phyloP scores from a whole-genome alignment of 2,113 vertebrate species.

The Syngnathus typhle region DNA sequence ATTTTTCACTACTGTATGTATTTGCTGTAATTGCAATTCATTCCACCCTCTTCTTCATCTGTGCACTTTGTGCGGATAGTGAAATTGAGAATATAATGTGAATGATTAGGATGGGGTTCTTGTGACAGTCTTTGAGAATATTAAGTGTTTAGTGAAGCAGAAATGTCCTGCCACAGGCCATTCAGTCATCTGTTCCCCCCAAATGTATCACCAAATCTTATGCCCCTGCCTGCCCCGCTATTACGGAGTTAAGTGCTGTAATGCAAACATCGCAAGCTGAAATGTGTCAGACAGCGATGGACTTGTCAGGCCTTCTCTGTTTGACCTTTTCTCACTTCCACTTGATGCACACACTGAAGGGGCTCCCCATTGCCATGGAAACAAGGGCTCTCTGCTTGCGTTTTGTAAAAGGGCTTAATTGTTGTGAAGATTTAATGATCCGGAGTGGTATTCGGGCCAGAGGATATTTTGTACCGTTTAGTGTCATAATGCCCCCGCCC shows the following conservation, averaged over 20 bases:
- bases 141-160: conserved; percentile 62
- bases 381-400: conserved; percentile 65
- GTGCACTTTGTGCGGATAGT: not conserved
- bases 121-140: conserved; percentile 63
- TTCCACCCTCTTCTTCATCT: not conserved
- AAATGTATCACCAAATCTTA: conserved; percentile 7
- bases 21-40: too few species aligned
- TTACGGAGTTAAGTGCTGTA: conserved; percentile 70
- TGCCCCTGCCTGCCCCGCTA: conserved; percentile 59
- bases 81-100: not conserved
- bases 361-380: conserved; percentile 66
- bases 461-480: conserved; percentile 68
- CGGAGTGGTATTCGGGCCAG: conserved; percentile 65
- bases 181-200: conserved; percentile 14
- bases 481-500: conserved; percentile 48
- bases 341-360: conserved; percentile 64
- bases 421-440: conserved; percentile 75
- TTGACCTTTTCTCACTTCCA: conserved; percentile 69
- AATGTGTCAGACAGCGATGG: conserved; percentile 66
- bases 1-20: too few species aligned
- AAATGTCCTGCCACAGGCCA: conserved; percentile 56
- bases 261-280: conserved; percentile 67
- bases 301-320: conserved; percentile 66
- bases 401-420: conserved; percentile 72
- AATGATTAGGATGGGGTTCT: conserved; percentile 36